Conservation (phyloP, 23 tunicate genomes). For the Clavelina lepadiformis region DNA sequence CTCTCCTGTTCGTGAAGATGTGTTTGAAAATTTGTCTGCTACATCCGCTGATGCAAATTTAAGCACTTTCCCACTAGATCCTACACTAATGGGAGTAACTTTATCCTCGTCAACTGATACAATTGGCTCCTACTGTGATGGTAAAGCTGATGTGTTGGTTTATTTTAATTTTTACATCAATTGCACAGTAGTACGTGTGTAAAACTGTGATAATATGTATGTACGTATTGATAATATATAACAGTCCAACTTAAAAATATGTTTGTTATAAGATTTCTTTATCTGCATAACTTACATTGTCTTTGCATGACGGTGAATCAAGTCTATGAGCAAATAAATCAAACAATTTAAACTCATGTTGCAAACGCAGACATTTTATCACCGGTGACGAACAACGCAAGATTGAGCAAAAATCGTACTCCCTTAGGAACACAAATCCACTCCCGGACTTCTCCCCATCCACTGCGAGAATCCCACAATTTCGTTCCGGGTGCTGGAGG, state of each 20-base stretch:
- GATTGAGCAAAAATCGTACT: not conserved
- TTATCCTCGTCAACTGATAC: conserved; percentile 19
- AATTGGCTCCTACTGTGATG: conserved; percentile 61
- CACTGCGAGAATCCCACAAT: conserved; percentile 42
- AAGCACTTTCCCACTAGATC: conserved; percentile 12
- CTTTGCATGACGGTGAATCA: no score
- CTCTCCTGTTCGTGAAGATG: conserved; percentile 37
- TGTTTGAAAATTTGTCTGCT: conserved; percentile 12
- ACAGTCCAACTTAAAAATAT: no score
- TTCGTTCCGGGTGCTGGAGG: not conserved
- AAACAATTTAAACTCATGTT: no score
- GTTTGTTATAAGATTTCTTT: no score
- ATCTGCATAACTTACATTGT: no score
- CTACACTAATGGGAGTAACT: conserved; percentile 3
- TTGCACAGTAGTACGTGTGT: no score
- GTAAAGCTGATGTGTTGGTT: conserved; percentile 10
- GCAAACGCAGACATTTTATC: conserved; percentile 35
- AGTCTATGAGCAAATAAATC: no score
- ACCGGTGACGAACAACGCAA: conserved; percentile 19
- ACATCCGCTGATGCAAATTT: conserved; percentile 9
- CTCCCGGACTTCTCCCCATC: conserved; percentile 51
- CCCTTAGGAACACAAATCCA: conserved; percentile 32
- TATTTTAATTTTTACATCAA: no score
- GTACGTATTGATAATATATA: no score
- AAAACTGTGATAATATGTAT: no score